Percentiles rank a stretch among this genome's conserved stretches.
These are phyloP conservation scores for Pangasius djambal DNA, from an alignment of 2,797 vertebrate species.

Conservation along the genomic window DNA sequence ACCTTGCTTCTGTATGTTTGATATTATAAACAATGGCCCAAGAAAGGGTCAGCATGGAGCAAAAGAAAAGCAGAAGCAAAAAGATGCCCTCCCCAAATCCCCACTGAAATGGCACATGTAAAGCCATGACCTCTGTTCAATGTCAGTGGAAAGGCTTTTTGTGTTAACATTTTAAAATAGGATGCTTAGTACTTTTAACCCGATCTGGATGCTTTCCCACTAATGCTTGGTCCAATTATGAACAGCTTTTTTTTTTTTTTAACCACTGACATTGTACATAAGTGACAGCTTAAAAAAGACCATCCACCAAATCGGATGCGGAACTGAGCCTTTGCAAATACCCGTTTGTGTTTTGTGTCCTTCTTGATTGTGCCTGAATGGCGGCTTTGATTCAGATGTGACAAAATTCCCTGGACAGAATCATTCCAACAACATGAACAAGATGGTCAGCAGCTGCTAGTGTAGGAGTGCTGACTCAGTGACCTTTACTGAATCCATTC, in stretches of 20 bases:
- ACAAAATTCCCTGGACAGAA: slow-evolving; percentile 77
- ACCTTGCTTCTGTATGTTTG: neutral
- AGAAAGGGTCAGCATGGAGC: neutral
- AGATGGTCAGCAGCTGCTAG: slow-evolving; percentile 55
- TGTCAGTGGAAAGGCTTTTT: slow-evolving; percentile 60
- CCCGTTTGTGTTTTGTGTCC: slow-evolving; percentile 74
- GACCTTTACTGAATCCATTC: slow-evolving; percentile 28
- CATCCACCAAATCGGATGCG: slow-evolving; percentile 65
- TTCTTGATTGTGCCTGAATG: slow-evolving; percentile 64
- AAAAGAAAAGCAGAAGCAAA: slow-evolving; percentile 22
- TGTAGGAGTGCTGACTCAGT: slow-evolving; percentile 38
- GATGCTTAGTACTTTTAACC: neutral
- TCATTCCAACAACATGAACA: slow-evolving; percentile 78
- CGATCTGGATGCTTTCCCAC: neutral
- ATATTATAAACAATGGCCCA: neutral
- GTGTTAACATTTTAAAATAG: neutral
- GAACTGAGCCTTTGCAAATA: slow-evolving; percentile 60
- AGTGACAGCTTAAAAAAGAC: slow-evolving; percentile 56
- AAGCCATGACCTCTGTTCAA: slow-evolving; percentile 67
- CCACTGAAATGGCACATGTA: slow-evolving; percentile 52
- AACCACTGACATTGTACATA: slow-evolving; percentile 72
- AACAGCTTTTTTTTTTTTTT: neutral
- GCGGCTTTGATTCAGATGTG: slow-evolving; percentile 77
- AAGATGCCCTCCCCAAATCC: slow-evolving; percentile 41
- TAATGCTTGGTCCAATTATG: neutral